Base-by-base conservation (phyloP, 2,113 vertebrate species). In the Sylvia atricapilla region DNA sequence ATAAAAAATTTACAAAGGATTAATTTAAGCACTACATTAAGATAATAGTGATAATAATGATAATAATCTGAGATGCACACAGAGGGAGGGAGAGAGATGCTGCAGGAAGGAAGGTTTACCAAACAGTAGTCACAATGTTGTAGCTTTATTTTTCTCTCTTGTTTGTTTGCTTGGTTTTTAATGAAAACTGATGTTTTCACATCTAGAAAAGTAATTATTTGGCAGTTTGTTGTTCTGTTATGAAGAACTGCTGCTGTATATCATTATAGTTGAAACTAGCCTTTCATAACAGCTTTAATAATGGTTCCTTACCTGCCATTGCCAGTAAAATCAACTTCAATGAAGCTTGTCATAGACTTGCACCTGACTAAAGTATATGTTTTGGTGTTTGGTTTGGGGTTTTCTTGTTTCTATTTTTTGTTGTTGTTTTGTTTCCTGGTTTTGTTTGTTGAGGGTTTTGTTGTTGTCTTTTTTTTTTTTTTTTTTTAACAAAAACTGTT, bases 1-100 rank as follows among this genome's bases (percentile, higher is more conserved):
- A 91, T 89, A 75, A 93, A 92, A 97, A 94, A 93, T 67, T 94
- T 96, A 93, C 55, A 90, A 93, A 90, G 73, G 44, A 84, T 47
- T 90, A 92, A 96, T 93, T 95, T 93, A 97, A 95, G 66, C 64
- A 90, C 80, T 93, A 90, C 64, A 55, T 94, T 95, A 94, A 81
- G 47, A 77, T 93, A 94, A 95, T 59, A 84, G 52, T 52, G 81
- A 87, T 84, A 94, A 84, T 73, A 90, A 77, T 19, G 55, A 18
- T 74, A 81, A 91, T 87, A 84, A 87, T 74, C n/a, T 77, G 52
- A 81, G 72, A 41, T 81, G 19, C 49, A 85, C 23, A 9, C 24
- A 35, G 44, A 53, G 33, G 52, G 31, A 62, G 33, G 50, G 62
- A 79, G 56, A 60, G 30, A 68, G 35, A 64, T 64, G 35, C 35